These are phyloP conservation scores for Drosophila melanogaster DNA, from an alignment of 1,140 invertebrate genomes.

Conservation along the genomic window DNA sequence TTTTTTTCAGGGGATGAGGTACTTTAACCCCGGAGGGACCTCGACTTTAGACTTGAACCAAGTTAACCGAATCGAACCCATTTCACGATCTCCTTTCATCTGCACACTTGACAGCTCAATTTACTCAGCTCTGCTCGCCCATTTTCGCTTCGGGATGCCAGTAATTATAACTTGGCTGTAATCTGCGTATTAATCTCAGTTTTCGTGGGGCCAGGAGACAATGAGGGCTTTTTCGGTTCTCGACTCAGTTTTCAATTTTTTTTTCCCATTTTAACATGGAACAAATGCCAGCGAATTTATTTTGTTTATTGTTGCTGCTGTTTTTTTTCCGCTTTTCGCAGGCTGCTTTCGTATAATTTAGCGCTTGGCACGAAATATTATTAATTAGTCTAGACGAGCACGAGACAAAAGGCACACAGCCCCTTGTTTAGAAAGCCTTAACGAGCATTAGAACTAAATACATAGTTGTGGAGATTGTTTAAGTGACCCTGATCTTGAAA, in stretches of 20 bases:
- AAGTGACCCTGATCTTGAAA: not conserved
- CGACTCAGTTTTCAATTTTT: conserved; percentile 46
- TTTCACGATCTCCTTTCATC: conserved; percentile 44
- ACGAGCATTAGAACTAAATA: conserved; percentile 33
- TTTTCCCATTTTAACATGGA: conserved; percentile 32
- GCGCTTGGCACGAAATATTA: conserved; percentile 75
- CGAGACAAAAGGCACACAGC: conserved; percentile 37
- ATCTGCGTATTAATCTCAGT: conserved; percentile 77
- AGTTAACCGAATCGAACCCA: conserved; percentile 30
- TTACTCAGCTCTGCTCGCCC: conserved; percentile 30
- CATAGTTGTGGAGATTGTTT: conserved; percentile 1
- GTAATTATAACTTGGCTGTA: conserved; percentile 58
- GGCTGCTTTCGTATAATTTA: conserved; percentile 63
- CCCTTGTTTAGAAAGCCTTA: conserved; percentile 22
- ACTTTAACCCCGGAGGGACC: conserved; percentile 27
- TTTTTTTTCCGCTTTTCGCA: conserved; percentile 33
- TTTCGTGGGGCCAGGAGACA: conserved; percentile 27
- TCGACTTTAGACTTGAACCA: conserved; percentile 8
- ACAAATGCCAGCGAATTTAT: conserved; percentile 61
- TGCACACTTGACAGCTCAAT: conserved; percentile 71
- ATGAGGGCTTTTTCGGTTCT: conserved; percentile 12
- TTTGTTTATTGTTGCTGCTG: conserved; percentile 55
- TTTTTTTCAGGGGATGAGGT: conserved; percentile 13
- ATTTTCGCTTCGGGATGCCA: conserved; percentile 9
- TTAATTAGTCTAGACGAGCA: conserved; percentile 73